Evolutionary conservation across 1,140 invertebrate species (phyloP).

Genomic region (Calephelis virginiensis): DNA sequence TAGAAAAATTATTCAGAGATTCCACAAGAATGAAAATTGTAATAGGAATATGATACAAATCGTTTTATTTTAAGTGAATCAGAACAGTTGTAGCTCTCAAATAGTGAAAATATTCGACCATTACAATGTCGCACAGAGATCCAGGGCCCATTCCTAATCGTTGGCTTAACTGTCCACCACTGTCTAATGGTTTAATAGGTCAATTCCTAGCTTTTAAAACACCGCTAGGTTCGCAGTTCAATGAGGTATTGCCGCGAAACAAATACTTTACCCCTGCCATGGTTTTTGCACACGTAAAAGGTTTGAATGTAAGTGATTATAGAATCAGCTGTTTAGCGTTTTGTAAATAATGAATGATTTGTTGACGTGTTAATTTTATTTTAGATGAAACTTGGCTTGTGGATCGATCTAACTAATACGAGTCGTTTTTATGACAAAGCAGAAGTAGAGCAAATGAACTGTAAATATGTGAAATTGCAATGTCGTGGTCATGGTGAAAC

Average conservation of each 20-base stretch:
- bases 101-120: background rate
- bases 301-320: slow-evolving; percentile 81
- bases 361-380: slow-evolving; percentile 36
- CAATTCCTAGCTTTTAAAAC: slow-evolving; percentile 97
- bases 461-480: slow-evolving; percentile 91
- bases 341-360: slow-evolving; percentile 18
- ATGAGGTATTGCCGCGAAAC: slow-evolving; percentile 88
- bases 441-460: slow-evolving; percentile 86
- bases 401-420: slow-evolving; percentile 98
- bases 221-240: slow-evolving; percentile 87
- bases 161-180: slow-evolving; percentile 96
- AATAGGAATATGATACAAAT: background rate
- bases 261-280: slow-evolving; percentile 91
- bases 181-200: slow-evolving; percentile 86
- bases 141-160: slow-evolving; percentile 88
- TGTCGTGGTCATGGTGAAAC: slow-evolving; percentile 93
- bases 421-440: slow-evolving; percentile 92
- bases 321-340: slow-evolving; percentile 22
- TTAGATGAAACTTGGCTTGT: slow-evolving; percentile 92
- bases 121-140: slow-evolving; percentile 48
- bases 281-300: slow-evolving; percentile 86
- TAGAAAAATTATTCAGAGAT: background rate
- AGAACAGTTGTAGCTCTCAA: background rate
- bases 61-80: background rate
- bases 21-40: background rate